Percentiles rank a stretch among this genome's conserved stretches.
phyloP scores from a whole-genome alignment of 2,888 invertebrate species.

The Theristus sp. region DNA sequence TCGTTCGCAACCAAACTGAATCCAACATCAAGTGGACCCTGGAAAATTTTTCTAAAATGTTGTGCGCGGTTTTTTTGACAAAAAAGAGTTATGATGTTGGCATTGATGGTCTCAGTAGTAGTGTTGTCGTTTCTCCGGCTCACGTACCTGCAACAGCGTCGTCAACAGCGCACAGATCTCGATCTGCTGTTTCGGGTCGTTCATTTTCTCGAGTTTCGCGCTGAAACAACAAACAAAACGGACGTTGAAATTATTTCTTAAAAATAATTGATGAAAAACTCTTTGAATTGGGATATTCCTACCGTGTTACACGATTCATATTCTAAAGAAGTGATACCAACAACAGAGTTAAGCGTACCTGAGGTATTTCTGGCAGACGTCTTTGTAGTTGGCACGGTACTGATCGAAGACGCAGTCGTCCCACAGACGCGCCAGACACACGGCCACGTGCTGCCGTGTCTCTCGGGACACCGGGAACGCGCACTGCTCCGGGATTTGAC shows the following conservation, averaged over 20 bases:
- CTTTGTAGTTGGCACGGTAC: conserved; percentile 45
- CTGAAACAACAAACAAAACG: conserved; percentile 6
- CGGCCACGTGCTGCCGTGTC: conserved; percentile 71
- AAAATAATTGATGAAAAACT: too few species aligned
- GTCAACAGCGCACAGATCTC: conserved; percentile 41
- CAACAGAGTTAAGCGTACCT: conserved; percentile 35
- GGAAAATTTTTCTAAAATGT: too few species aligned
- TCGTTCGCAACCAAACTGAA: conserved; percentile 44
- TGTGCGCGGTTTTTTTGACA: too few species aligned
- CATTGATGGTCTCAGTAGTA: too few species aligned
- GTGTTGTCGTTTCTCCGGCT: too few species aligned
- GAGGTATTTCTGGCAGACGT: conserved; percentile 62
- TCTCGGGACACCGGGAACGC: conserved; percentile 70
- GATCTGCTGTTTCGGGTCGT: conserved; percentile 14
- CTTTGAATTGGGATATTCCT: too few species aligned
- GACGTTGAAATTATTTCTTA: too few species aligned
- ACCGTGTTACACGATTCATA: too few species aligned
- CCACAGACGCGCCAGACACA: conserved; percentile 70
- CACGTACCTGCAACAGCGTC: conserved; percentile 51
- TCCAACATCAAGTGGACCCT: conserved; percentile 81
- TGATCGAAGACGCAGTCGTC: conserved; percentile 89
- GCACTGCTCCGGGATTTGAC: conserved; percentile 67
- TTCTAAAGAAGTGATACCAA: too few species aligned
- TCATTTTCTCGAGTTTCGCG: conserved; percentile 13
- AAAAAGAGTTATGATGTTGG: too few species aligned